phyloP scores from a whole-genome alignment of 2,888 invertebrate species.

The Cerastis leucographa region DNA sequence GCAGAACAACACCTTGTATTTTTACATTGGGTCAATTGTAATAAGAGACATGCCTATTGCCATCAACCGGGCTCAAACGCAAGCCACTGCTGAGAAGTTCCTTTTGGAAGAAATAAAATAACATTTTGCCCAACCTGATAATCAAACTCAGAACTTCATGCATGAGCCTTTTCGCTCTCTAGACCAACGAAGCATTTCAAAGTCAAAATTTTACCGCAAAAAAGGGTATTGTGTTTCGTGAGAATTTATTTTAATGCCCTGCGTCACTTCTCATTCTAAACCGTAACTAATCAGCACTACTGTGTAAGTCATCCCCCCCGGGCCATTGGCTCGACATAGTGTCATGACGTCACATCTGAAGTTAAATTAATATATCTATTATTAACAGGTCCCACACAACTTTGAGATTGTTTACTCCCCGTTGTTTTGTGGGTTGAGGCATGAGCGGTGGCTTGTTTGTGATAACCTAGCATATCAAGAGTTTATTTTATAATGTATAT shows the following conservation, averaged over 20 bases:
- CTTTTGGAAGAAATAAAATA: not conserved
- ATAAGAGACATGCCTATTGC: too few species aligned
- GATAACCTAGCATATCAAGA: not conserved
- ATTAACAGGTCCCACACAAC: conserved; percentile 68
- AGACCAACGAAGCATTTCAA: not conserved
- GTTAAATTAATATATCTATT: conserved; percentile 75
- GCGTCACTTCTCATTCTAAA: not conserved
- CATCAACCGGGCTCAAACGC: too few species aligned
- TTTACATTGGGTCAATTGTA: too few species aligned
- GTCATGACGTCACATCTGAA: conserved; percentile 52
- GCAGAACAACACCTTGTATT: too few species aligned
- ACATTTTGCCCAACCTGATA: not conserved
- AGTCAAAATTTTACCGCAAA: too few species aligned
- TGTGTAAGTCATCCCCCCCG: conserved; percentile 33
- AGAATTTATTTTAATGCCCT: not conserved
- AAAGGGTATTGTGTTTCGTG: too few species aligned
- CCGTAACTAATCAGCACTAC: conserved; percentile 27
- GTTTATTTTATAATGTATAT: not conserved
- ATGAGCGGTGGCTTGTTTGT: not conserved
- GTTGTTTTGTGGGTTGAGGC: conserved; percentile 28
- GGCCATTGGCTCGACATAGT: conserved; percentile 33
- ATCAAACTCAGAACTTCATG: not conserved
- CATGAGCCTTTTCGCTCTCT: not conserved
- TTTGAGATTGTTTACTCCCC: conserved; percentile 56
- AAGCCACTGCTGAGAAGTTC: too few species aligned